A percentile compares a stretch with the other conserved stretches of the same genome.
These are phyloP conservation scores for Bradysia coprophila DNA, from an alignment of 1,140 invertebrate genomes.

Conservation along the genomic window DNA sequence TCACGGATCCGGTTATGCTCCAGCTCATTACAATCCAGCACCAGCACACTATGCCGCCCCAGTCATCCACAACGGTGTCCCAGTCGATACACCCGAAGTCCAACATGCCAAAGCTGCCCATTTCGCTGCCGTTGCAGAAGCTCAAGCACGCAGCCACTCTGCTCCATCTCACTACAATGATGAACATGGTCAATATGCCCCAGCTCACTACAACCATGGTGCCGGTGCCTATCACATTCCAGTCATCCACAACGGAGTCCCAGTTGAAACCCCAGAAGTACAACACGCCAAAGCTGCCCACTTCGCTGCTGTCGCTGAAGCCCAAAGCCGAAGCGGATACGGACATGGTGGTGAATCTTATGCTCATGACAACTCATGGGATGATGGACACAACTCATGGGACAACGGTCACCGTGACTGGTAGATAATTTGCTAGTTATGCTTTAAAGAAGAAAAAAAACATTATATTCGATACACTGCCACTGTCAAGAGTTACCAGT, in stretches of 20 bases:
- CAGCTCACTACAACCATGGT: conserved; percentile 14
- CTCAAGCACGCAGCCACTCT: conserved; percentile 23
- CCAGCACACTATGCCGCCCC: conserved; percentile 21
- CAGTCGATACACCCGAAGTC: conserved; percentile 41
- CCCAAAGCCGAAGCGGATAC: conserved; percentile 18
- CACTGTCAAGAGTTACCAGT: background rate
- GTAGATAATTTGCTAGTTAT: too few relatives aligned
- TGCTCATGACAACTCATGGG: conserved; percentile 5
- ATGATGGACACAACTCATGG: conserved; percentile 15
- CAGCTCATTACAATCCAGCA: conserved; percentile 6
- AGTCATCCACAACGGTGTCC: conserved; percentile 31
- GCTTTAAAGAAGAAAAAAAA: too few relatives aligned
- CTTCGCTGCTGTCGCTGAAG: conserved; percentile 29
- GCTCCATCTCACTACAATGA: conserved; percentile 2
- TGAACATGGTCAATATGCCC: background rate
- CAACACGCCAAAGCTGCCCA: conserved; percentile 37
- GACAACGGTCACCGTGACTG: conserved; percentile 16
- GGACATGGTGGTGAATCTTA: conserved; percentile 10
- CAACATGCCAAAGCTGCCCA: conserved; percentile 38
- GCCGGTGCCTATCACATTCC: conserved; percentile 26
- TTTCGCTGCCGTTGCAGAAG: conserved; percentile 35
- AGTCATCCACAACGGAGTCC: conserved; percentile 29
- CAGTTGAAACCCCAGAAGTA: conserved; percentile 36
- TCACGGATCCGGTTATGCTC: conserved; percentile 5
- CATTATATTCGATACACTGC: too few relatives aligned